A percentile compares a stretch with the other conserved stretches of the same genome.
These are phyloP conservation scores for Pachymerium ferrugineum DNA, from an alignment of 2,888 invertebrate species.

Conservation along the genomic window DNA sequence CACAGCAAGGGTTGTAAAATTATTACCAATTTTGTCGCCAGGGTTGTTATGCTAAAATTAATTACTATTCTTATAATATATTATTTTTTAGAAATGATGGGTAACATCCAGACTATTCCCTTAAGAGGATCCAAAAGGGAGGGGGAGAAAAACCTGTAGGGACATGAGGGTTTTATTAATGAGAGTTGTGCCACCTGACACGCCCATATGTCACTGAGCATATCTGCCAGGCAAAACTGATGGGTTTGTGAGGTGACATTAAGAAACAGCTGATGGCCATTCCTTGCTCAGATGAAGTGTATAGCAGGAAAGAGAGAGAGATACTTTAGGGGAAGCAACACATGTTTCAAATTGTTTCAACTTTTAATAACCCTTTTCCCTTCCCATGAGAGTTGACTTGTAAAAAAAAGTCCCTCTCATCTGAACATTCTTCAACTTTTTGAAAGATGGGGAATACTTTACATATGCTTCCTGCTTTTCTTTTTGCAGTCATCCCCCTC, in stretches of 20 bases:
- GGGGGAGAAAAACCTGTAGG: neutral
- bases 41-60: too few relatives aligned
- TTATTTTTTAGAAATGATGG: neutral
- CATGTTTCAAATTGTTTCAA: neutral
- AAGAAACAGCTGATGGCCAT: conserved; percentile 3
- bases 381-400: neutral
- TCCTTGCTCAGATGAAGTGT: neutral
- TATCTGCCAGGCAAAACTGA: conserved; percentile 2
- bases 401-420: neutral
- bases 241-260: conserved; percentile 3
- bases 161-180: conserved; percentile 13
- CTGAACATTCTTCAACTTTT: neutral
- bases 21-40: too few relatives aligned
- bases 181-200: conserved; percentile 13
- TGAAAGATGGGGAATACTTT: conserved; percentile 9
- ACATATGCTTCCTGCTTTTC: conserved; percentile 22
- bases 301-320: neutral
- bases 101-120: neutral
- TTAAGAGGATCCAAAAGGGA: neutral
- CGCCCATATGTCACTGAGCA: conserved; percentile 7
- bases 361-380: neutral
- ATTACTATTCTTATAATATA: neutral
- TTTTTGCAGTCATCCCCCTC: neutral
- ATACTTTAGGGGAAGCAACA: neutral
- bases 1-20: too few relatives aligned